Percentiles rank a stretch among this genome's conserved stretches.
These are phyloP conservation scores for Ericerus pela DNA, from an alignment of 1,140 invertebrate genomes.

Conservation along the genomic window DNA sequence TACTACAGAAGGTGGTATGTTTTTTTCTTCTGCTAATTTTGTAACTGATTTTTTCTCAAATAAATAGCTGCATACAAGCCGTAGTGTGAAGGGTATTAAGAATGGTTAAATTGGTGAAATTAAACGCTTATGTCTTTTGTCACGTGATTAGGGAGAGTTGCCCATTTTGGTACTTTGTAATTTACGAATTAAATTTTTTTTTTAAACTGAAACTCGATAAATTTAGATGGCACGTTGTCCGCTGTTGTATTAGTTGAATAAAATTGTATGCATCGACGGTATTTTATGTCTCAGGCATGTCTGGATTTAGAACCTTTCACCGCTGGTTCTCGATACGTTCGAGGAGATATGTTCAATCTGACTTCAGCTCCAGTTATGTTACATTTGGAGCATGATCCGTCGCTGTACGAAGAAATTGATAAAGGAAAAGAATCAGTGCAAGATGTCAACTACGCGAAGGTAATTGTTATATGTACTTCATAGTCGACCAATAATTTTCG, in stretches of 20 bases:
- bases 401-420: conserved; percentile 53
- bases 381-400: conserved; percentile 56
- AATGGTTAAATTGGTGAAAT: too few relatives aligned
- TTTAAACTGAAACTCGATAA: conserved; percentile 3
- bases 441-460: conserved; percentile 57
- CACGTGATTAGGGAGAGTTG: neutral
- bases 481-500: conserved; percentile 1
- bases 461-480: conserved; percentile 26
- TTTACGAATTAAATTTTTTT: neutral
- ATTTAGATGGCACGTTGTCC: too few relatives aligned
- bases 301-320: conserved; percentile 49
- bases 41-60: too few relatives aligned
- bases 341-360: conserved; percentile 21
- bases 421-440: conserved; percentile 51
- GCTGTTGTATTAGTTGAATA: too few relatives aligned
- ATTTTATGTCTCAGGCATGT: conserved; percentile 37
- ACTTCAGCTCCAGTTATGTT: conserved; percentile 64
- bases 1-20: too few relatives aligned
- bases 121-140: conserved; percentile 5
- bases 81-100: too few relatives aligned
- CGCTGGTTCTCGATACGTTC: conserved; percentile 26
- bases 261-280: too few relatives aligned
- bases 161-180: neutral
- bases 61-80: too few relatives aligned
- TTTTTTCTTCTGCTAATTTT: too few relatives aligned